A percentile compares a stretch with the other conserved stretches of the same genome.
Conservation (phyloP, 2,797 vertebrate species). For the Cryptoprocta ferox region DNA sequence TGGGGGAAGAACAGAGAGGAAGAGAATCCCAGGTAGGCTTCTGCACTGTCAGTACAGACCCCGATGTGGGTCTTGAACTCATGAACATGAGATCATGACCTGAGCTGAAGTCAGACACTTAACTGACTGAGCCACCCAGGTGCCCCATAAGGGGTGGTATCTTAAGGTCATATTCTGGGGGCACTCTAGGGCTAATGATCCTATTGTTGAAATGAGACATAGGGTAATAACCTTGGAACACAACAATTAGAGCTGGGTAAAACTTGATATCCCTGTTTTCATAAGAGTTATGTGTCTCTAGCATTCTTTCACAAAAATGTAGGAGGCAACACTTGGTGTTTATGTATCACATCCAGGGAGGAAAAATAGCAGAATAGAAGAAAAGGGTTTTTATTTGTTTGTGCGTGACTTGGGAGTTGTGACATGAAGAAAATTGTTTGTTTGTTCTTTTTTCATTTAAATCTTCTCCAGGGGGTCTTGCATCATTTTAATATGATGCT, state of each 20-base stretch:
- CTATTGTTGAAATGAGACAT: not conserved
- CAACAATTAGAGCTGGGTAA: not conserved
- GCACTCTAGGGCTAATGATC: not conserved
- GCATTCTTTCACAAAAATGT: not conserved
- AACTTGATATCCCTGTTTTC: not conserved
- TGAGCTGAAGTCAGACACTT: too few relatives aligned
- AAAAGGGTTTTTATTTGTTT: not conserved
- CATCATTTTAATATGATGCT: constrained; percentile 48
- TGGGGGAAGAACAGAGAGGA: too few relatives aligned
- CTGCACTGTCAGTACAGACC: too few relatives aligned
- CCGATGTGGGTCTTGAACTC: too few relatives aligned
- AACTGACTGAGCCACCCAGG: too few relatives aligned
- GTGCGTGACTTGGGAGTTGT: not conserved
- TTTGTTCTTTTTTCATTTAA: constrained; percentile 60
- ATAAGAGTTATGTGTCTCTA: not conserved
- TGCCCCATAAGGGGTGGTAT: not conserved
- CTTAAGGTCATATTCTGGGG: not conserved
- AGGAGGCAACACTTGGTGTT: not conserved
- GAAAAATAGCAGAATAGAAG: not conserved
- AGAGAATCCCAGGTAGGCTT: too few relatives aligned
- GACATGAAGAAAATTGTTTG: constrained; percentile 16
- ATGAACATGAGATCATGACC: too few relatives aligned
- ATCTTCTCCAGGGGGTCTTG: constrained; percentile 45
- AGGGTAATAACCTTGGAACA: not conserved
- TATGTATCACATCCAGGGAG: not conserved